These are phyloP conservation scores for Platichthys stellatus DNA, from an alignment of 2,113 vertebrate species.

Conservation along the genomic window DNA sequence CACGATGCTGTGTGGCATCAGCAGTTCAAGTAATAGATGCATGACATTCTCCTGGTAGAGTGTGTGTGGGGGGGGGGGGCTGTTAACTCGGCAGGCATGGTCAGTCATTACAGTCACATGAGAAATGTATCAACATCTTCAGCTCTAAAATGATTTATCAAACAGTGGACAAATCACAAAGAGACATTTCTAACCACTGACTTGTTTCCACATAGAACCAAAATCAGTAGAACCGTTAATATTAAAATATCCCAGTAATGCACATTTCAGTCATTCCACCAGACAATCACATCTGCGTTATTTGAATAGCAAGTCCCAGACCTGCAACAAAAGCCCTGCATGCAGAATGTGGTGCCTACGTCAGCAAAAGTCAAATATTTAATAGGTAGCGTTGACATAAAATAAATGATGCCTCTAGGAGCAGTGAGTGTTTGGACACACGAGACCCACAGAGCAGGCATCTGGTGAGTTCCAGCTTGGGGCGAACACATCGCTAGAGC, in stretches of 20 bases:
- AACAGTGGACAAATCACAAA: slow-evolving; percentile 1
- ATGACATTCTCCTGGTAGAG: slow-evolving; percentile 44
- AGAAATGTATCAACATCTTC: neutral
- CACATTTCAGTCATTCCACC: neutral
- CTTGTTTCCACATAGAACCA: neutral
- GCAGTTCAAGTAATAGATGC: slow-evolving; percentile 13
- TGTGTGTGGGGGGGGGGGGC: neutral
- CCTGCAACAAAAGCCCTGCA: neutral
- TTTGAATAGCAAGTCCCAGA: neutral
- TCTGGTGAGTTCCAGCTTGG: slow-evolving; percentile 8
- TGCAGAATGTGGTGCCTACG: neutral
- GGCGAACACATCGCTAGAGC: slow-evolving; percentile 10
- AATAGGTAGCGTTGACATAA: neutral
- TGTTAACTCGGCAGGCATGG: slow-evolving; percentile 21
- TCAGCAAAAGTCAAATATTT: neutral
- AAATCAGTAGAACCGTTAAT: neutral
- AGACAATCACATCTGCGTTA: neutral
- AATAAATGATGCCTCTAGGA: neutral
- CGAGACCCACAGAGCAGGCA: neutral
- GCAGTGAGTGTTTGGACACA: neutral
- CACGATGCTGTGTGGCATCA: neutral
- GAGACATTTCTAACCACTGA: neutral
- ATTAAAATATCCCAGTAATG: neutral
- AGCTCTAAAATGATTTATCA: slow-evolving; percentile 15
- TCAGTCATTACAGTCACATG: slow-evolving; percentile 55